Conservation (phyloP, 2,797 vertebrate species). For the Orientallactaga sibirica region DNA sequence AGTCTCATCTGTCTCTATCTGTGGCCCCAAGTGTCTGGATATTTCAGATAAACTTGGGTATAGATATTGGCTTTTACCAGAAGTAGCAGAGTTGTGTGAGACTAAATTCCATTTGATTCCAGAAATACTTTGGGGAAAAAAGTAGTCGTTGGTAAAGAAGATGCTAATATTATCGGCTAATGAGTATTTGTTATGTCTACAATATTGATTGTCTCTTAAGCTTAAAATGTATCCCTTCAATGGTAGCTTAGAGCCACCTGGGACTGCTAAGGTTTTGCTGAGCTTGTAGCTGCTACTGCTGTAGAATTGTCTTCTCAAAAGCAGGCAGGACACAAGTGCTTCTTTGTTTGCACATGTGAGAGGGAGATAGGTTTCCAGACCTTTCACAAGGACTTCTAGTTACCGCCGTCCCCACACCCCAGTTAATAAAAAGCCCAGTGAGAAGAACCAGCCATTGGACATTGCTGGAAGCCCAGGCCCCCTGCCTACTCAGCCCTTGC, state of each 20-base stretch:
- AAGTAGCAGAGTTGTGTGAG: neutral
- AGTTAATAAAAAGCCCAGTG: neutral
- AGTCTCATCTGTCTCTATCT: conserved; percentile 62
- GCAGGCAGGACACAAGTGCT: neutral
- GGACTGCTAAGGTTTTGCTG: neutral
- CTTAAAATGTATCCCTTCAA: neutral
- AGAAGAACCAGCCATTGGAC: neutral
- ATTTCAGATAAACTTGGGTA: neutral
- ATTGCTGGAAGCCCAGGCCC: accelerated
- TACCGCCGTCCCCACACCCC: neutral
- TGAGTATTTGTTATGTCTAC: conserved; percentile 15
- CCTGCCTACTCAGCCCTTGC: neutral
- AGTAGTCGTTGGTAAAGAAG: conserved; percentile 5
- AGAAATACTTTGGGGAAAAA: conserved; percentile 50
- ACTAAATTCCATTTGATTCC: conserved; percentile 27
- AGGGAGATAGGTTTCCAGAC: neutral
- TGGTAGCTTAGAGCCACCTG: neutral
- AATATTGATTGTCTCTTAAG: neutral
- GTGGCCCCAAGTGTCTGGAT: conserved; percentile 57
- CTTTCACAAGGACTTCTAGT: neutral
- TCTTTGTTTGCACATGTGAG: neutral
- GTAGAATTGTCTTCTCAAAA: neutral
- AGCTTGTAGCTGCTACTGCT: neutral
- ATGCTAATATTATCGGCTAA: neutral
- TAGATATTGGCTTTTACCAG: conserved; percentile 44